Evolutionary conservation across 1,140 invertebrate genomes (phyloP).

Genomic region (Habropoda laboriosa): DNA sequence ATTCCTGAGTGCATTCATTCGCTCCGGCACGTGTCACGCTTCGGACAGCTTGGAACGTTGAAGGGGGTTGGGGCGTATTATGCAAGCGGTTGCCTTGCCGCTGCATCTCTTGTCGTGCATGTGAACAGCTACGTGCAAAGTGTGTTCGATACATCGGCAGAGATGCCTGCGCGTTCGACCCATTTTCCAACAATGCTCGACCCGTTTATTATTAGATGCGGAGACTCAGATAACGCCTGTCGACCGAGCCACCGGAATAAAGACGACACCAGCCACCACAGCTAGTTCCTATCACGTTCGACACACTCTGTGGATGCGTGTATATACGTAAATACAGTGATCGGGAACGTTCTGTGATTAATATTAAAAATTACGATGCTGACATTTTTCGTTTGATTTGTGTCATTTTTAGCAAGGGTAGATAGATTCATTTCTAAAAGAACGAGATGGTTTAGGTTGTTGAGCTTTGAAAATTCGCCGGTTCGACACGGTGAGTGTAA

Average conservation of each 20-base stretch:
- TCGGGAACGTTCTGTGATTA: no score
- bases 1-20: conserved; percentile 42
- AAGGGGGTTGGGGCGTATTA: background rate
- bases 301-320: no score
- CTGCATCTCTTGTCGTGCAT: background rate
- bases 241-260: conserved; percentile 32
- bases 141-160: conserved; percentile 45
- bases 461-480: no score
- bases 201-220: conserved; percentile 73
- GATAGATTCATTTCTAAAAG: no score
- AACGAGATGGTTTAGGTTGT: no score
- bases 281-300: background rate
- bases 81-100: conserved; percentile 24
- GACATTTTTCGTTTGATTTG: no score
- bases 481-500: no score
- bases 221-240: conserved; percentile 36
- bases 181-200: conserved; percentile 73
- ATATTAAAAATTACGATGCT: no score
- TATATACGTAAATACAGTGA: no score
- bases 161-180: conserved; percentile 66
- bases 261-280: conserved; percentile 44
- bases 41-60: conserved; percentile 14
- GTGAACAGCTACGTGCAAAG: background rate
- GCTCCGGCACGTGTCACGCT: conserved; percentile 18
- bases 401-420: no score